phyloP scores from a whole-genome alignment of 2,888 invertebrate species.

The Deilephila elpenor region DNA sequence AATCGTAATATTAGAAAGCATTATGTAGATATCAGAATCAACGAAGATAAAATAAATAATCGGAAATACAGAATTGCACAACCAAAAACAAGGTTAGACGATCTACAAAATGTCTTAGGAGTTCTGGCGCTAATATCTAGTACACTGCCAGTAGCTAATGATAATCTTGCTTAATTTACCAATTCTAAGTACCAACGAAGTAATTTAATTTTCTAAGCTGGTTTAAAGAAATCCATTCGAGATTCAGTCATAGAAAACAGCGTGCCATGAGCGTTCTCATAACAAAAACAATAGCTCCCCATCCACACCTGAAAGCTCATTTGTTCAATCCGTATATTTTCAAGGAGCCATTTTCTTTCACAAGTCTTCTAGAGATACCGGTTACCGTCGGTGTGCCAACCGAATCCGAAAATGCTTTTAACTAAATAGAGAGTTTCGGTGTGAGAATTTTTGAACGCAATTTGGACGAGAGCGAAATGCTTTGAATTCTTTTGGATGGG shows the following conservation, averaged over 20 bases:
- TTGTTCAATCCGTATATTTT: conserved; percentile 22
- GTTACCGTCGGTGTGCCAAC: conserved; percentile 14
- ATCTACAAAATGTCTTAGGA: too few relatives aligned
- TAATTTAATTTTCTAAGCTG: too few relatives aligned
- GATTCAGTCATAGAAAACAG: background rate
- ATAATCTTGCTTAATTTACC: too few relatives aligned
- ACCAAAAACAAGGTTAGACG: too few relatives aligned
- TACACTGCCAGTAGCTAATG: too few relatives aligned
- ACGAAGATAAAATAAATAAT: too few relatives aligned
- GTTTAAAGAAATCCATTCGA: too few relatives aligned
- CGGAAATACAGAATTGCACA: too few relatives aligned
- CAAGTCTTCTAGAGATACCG: conserved; percentile 23
- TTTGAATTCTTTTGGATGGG: conserved; percentile 21
- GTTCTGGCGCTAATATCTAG: too few relatives aligned
- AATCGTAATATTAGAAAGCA: too few relatives aligned
- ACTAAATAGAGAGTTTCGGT: conserved; percentile 34
- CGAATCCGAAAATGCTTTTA: conserved; percentile 40
- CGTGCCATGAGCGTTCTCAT: background rate
- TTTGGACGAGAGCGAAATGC: conserved; percentile 28
- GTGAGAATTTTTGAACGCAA: conserved; percentile 37
- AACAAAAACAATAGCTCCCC: conserved; percentile 7
- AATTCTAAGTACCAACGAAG: too few relatives aligned
- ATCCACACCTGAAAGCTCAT: conserved; percentile 23
- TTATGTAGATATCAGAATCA: too few relatives aligned
- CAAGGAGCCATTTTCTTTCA: conserved; percentile 23